A percentile compares a stretch with the other conserved stretches of the same genome.
These are phyloP conservation scores for Mya arenaria DNA, from an alignment of 1,140 invertebrate genomes.

Conservation along the genomic window DNA sequence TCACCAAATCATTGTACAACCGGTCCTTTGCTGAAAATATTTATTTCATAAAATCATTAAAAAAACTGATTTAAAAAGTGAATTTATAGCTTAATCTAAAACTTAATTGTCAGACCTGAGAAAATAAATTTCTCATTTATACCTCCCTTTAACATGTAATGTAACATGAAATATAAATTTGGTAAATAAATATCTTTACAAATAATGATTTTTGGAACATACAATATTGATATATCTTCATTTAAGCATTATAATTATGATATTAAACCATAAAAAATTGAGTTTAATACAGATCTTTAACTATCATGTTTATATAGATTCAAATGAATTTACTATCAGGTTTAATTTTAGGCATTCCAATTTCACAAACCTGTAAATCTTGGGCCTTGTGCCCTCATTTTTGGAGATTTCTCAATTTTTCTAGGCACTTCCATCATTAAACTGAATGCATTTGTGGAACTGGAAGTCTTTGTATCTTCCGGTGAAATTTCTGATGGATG, in stretches of 20 bases:
- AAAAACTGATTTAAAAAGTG: conserved; percentile 11
- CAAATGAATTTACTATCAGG: conserved; percentile 10
- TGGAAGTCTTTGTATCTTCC: no score
- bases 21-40: no score
- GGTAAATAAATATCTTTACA: background rate
- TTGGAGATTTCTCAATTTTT: conserved; percentile 16
- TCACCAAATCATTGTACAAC: no score
- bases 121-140: background rate
- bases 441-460: no score
- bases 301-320: conserved; percentile 11
- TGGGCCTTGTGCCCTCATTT: background rate
- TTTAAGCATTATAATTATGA: no score
- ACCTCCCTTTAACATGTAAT: background rate
- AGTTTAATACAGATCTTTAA: no score
- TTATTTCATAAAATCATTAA: background rate
- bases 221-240: no score
- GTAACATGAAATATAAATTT: background rate
- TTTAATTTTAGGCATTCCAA: conserved; percentile 1
- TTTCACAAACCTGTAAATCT: conserved; percentile 15
- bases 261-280: no score
- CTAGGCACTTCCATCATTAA: no score
- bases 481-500: no score
- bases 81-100: conserved; percentile 7
- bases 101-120: conserved; percentile 13
- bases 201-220: no score